These are phyloP conservation scores for Vespertilio murinus DNA, from an alignment of 2,797 vertebrate genomes.

Conservation along the genomic window DNA sequence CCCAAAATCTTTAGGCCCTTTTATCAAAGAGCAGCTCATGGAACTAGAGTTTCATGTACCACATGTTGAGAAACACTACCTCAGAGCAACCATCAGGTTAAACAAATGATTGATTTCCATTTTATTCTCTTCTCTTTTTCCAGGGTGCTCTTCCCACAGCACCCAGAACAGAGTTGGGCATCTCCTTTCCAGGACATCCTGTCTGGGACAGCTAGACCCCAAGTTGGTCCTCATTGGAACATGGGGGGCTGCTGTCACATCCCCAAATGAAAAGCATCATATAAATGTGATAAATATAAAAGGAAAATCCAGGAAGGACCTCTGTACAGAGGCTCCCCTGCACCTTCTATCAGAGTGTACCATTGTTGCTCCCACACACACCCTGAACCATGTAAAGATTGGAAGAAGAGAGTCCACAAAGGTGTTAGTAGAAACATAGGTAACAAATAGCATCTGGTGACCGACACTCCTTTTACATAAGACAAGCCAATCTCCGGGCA, in stretches of 20 bases:
- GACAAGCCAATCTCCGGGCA: neutral
- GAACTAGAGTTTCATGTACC: neutral
- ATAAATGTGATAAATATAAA: neutral
- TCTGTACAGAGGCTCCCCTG: neutral
- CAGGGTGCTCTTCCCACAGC: neutral
- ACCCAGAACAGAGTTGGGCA: neutral
- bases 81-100: neutral
- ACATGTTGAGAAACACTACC: neutral
- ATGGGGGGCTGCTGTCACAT: neutral
- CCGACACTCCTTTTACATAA: neutral
- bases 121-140: constrained; percentile 2
- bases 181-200: neutral
- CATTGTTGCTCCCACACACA: neutral
- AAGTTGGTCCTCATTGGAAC: neutral
- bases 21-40: neutral
- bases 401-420: neutral
- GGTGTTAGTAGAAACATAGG: neutral
- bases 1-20: neutral
- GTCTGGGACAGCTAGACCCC: neutral
- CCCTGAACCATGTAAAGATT: neutral
- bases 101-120: neutral
- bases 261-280: neutral
- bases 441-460: neutral
- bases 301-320: neutral
- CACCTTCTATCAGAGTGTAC: no score